Evolutionary conservation across 2,113 vertebrate genomes (phyloP), one percentile per base, ranked within the genome.

Genomic region (Redunca redunca): DNA sequence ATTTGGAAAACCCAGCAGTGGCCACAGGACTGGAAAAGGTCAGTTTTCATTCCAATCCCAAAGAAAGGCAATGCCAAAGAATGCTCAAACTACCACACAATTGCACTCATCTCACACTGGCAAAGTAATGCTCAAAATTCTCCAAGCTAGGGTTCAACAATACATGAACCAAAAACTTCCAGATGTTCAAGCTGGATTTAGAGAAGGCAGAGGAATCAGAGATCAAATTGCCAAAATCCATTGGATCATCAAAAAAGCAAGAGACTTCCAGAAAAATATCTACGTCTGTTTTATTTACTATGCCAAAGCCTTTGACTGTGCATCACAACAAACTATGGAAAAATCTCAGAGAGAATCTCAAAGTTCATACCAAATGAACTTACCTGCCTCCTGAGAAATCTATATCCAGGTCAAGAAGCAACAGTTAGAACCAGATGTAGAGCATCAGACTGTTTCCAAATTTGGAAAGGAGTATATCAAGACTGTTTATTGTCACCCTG

Each of bases 231-330:
- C 9, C n/a, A 71, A 71, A 21, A 71, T 71, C n/a, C n/a, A 23
- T 0, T 71, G 64, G 19, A 71, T 36, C 64, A 67, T 67, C 64
- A 11, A 67, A 67, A 36, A 67, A 67, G 64, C 64, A 67, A 67
- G 4, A 71, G 64, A 36, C 9, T 71, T 71, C n/a, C n/a, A 71
- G 64, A 36, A 36, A 71, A 36, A 36, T 71, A 71, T 71, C n/a
- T 36, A 71, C 0, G 0, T 36, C 19, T 71, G n/a, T n/a, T 36
- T 71, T 23, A 71, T 36, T 71, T 4, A 36, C n/a, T 71, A 23
- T 71, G 64, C 19, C 19, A 36, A 71, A 71, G n/a, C 19, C 64
- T 71, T 71, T 36, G 62, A 64, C 30, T 64, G 30, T 64, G 30
- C 7, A 64, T 36, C n/a, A 71, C 64, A 36, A 71, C 4, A 36